Percentiles rank a stretch among this genome's conserved stretches.
phyloP scores from a whole-genome alignment of 2,113 vertebrate genomes.

The Casuarius casuarius region DNA sequence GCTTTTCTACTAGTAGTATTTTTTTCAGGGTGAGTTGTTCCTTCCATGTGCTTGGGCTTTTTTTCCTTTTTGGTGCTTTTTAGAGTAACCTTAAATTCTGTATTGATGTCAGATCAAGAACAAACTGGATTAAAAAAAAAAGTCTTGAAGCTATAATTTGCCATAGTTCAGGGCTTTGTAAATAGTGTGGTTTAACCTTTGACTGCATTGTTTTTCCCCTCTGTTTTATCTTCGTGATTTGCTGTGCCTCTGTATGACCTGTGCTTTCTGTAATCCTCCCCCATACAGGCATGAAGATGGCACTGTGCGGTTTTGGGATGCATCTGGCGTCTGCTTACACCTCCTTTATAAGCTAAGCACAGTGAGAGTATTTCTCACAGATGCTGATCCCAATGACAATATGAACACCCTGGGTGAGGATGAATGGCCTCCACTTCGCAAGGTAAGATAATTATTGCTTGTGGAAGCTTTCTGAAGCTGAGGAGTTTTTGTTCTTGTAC shows the following conservation, averaged over 20 bases:
- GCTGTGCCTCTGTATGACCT: background rate
- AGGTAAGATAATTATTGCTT: constrained; percentile 77
- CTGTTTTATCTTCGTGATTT: background rate
- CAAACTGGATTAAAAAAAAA: background rate
- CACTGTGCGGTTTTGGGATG: constrained; percentile 96
- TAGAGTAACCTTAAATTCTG: background rate
- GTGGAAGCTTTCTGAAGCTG: background rate
- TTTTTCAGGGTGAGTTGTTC: background rate
- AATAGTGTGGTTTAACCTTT: background rate
- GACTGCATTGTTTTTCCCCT: background rate
- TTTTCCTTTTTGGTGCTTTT: background rate
- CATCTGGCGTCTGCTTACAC: constrained; percentile 92
- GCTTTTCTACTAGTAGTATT: background rate
- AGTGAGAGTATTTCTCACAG: constrained; percentile 89
- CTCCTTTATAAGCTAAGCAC: constrained; percentile 96
- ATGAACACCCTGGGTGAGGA: constrained; percentile 89
- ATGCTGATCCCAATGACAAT: constrained; percentile 90
- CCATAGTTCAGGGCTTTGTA: background rate
- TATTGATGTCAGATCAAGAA: background rate
- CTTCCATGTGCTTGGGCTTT: background rate
- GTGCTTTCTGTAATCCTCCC: background rate
- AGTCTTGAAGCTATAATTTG: background rate
- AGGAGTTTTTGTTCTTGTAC: background rate
- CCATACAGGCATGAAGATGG: constrained; percentile 91
- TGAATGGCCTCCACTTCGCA: constrained; percentile 95